Evolutionary conservation across 1,140 invertebrate genomes (phyloP), one percentile per base, ranked within the genome.

Genomic region (Zaprionus camerounensis): DNA sequence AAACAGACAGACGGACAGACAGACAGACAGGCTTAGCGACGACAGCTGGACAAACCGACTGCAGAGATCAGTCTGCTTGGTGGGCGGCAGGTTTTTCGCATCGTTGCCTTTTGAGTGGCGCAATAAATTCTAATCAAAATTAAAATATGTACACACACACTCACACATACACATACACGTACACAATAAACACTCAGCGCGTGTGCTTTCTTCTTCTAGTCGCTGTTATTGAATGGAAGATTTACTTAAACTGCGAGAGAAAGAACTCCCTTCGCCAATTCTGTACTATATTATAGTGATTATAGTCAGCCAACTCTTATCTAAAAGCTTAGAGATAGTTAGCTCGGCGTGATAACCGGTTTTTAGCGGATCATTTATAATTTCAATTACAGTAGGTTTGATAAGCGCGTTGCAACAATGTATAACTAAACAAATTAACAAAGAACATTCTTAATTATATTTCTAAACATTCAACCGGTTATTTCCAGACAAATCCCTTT

Each of bases 91-190:
- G 20, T 64, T 78, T 78, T 78, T 76, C 46, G 31, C 65, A 71
- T 59, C 55, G 55, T 53, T 78, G 81, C 80, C 78, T 88, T 83
- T 83, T 87, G 83, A 88, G 84, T 88, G 81, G 85, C 77, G 84
- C 84, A 88, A 88, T 88, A 88, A 88, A 88, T 88, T 88, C 82
- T 88, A 88, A 88, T 88, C 85, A 88, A 88, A 88, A 88, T 90
- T 90, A 88, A 88, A 88, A 90, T 84, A 88, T 90, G 61, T 71
- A 22, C 31, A 64, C 51, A 64, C 36, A 85, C 82, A 84, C 75
- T 72, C 69, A 78, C 75, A 76, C 71, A 78, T 26, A 78, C 75
- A 76, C 71, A 78, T 26, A 67, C 65, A 46, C 28, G 34, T 34
- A 56, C 17, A 28, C 11, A 6, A 6, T n/a, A 31, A 5, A 38